phyloP scores from a whole-genome alignment of 2,113 vertebrate genomes.

The Hippolais icterina region DNA sequence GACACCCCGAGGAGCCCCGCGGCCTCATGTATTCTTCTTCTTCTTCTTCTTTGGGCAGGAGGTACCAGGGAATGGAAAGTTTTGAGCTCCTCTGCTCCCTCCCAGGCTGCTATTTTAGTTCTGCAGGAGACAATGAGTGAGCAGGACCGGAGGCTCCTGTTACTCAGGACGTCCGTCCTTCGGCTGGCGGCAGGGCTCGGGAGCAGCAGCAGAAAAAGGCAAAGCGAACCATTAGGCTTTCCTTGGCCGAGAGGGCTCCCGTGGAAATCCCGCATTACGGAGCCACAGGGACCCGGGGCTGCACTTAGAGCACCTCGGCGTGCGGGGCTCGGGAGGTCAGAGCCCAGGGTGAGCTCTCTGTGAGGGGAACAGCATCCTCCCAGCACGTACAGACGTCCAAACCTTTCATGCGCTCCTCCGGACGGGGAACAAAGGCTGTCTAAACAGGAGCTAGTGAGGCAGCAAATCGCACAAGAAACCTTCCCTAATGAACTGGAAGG shows the following conservation, averaged over 20 bases:
- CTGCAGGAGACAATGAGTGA: not conserved
- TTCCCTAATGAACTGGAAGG: slow-evolving; percentile 70
- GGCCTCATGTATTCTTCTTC: not conserved
- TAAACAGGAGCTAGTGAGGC: slow-evolving; percentile 62
- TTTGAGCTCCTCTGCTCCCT: not conserved
- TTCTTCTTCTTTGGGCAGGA: not conserved
- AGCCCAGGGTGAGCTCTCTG: not conserved
- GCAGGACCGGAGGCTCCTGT: not conserved
- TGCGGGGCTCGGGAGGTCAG: not conserved
- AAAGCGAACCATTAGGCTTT: not conserved
- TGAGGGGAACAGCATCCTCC: not conserved
- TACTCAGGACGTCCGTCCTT: not conserved
- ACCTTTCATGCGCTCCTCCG: not conserved
- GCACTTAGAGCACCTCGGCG: not conserved
- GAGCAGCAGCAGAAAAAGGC: not conserved
- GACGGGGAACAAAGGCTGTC: slow-evolving; percentile 37
- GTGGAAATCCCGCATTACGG: not conserved
- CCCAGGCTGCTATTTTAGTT: slow-evolving; percentile 29
- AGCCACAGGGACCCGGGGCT: not conserved
- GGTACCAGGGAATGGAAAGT: not conserved
- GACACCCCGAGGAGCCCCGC: not conserved
- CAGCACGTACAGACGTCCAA: not conserved
- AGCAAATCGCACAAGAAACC: slow-evolving; percentile 60
- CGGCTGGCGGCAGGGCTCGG: not conserved
- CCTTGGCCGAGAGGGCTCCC: not conserved